Evolutionary conservation across 2,888 invertebrate species (phyloP).

Genomic region (Drosophila pseudotalamancana): DNA sequence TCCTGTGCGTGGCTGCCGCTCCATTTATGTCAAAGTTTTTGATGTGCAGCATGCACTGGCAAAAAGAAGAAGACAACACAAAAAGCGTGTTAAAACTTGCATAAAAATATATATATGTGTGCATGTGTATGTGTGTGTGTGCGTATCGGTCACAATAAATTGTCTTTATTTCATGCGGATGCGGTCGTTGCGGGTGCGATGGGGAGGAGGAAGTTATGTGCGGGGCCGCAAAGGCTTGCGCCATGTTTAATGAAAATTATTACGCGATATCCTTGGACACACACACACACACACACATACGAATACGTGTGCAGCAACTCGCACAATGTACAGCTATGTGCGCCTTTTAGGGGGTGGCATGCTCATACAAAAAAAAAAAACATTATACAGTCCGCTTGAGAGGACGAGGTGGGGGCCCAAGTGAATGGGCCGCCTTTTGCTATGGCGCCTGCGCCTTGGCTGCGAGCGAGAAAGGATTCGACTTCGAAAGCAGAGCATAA

Average conservation of each 20-base stretch:
- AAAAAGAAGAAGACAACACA: conserved; percentile 35
- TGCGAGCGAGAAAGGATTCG: conserved; percentile 46
- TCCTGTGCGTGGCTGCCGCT: conserved; percentile 64
- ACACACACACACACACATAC: conserved; percentile 17
- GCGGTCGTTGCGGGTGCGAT: conserved; percentile 34
- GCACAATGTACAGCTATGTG: conserved; percentile 57
- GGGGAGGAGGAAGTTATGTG: conserved; percentile 30
- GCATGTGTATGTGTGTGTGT: conserved; percentile 29
- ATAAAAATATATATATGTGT: conserved; percentile 14
- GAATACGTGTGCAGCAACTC: conserved; percentile 11
- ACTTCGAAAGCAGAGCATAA: conserved; percentile 57
- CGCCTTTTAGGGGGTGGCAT: conserved; percentile 73
- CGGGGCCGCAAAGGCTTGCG: conserved; percentile 59
- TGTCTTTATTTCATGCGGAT: conserved; percentile 70
- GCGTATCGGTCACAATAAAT: conserved; percentile 74
- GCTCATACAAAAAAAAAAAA: conserved; percentile 60
- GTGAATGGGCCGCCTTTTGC: conserved; percentile 47
- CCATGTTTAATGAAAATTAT: conserved; percentile 80
- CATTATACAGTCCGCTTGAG: conserved; percentile 7
- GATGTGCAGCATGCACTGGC: conserved; percentile 52
- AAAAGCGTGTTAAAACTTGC: conserved; percentile 54
- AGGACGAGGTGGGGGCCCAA: conserved; percentile 23
- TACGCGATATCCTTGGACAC: conserved; percentile 75
- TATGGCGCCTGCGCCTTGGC: conserved; percentile 55
- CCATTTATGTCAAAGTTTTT: conserved; percentile 75